Evolutionary conservation across 2,113 vertebrate genomes (phyloP), one percentile per base, ranked within the genome.

Genomic region (Petrocephalus zakoni): DNA sequence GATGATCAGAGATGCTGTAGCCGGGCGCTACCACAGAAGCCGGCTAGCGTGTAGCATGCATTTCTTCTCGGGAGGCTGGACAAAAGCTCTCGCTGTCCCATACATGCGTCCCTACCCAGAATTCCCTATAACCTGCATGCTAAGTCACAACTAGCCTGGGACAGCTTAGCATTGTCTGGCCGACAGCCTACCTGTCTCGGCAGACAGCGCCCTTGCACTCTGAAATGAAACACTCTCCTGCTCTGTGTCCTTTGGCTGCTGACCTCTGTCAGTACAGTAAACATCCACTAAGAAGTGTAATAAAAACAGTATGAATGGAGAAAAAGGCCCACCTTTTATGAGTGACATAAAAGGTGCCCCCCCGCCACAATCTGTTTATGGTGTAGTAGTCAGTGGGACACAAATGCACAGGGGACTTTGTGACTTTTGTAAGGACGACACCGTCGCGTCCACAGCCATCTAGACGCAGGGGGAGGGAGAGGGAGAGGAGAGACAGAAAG

Each of bases 61-160:
- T 10, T 78, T 78, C 15, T 29, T 29, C 61, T 68, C 61, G 13
- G 61, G 61, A 2, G 1, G 61, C 29, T 37, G 13, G 15, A 19
- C 13, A 13, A 8, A 42, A 17, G 13, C 15, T 42, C 15, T 7
- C 92, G 17, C 15, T 19, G 29, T 42, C 15, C 34, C 68, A 94
- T 94, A 94, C 91, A 90, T 90, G 93, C 92, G 94, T 95, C 91
- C 91, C 86, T 93, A 93, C 91, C 94, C 93, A 89, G 2, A 95
- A 92, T 93, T 93, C 95, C 95, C 95, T 92, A 91, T 94, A 92
- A 93, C 93, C 93, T 92, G 91, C 94, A 94, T 91, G 61, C 87
- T 83, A 42, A 49, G 19, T 83, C 6, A 56, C 52, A 15, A 19
- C 84, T 55, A 29, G 94, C 95, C 95, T 94, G 92, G 92, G 93